Base-by-base conservation (phyloP, 2,113 vertebrate genomes). In the Mus spicilegus region DNA sequence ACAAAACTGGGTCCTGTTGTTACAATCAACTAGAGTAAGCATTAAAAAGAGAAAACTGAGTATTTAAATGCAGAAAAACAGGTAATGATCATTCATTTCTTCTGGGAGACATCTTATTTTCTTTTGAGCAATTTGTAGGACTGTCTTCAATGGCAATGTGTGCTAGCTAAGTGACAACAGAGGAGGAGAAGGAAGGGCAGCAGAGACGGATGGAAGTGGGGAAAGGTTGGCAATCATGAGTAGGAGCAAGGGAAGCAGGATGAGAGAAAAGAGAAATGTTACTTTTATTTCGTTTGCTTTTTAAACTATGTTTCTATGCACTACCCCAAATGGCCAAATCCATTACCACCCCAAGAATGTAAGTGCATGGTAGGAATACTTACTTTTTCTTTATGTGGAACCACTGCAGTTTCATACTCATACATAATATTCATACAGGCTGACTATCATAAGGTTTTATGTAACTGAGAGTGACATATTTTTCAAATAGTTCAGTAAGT, bases 321-420 rank as follows among this genome's bases (percentile, higher is more conserved):
- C 1, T 24, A 9, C 9, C 12, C 39, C 42, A 75, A 54, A 91
- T 72, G 14, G 7, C 30, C 69, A 78, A 89, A 56, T 77, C 39
- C 63, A 16, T 85, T 85, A 63, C 42, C n/a, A 1, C 0, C 58
- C 65, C 13, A 90, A 87, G 22, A 42, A 88, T 73, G 0, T 39
- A 73, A 75, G 76, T 17, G 61, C 5, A 24, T 56, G 87, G 39
- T 14, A 65, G 33, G 33, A 93, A 39, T 49, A 75, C 73, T 91
- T 61, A 85, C 26, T 91, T 95, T 76, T 94, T 88, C 11, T 80
- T 94, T 91, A 87, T 33, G 1, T 87, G 87, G 88, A 95, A 96
- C 88, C 6, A 94, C 4, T 56, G 28, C 24, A 42, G 69, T 92
- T 95, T 67, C 58, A 56, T 36, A 54, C 24, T 65, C 69, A 88